Conservation (phyloP, 2,888 invertebrate genomes). For the Hyles lineata region DNA sequence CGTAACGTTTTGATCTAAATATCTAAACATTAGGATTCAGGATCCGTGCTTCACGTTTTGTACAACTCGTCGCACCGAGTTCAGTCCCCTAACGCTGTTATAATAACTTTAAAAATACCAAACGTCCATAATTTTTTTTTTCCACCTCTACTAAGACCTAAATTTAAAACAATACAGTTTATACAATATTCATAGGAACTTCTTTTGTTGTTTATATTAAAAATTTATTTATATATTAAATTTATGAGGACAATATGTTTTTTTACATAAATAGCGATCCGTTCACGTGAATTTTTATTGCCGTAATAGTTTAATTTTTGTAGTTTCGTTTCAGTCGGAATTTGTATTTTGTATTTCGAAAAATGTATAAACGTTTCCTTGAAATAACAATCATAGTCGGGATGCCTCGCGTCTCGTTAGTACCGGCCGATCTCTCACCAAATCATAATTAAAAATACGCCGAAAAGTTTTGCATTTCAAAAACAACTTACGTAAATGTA, state of each 20-base stretch:
- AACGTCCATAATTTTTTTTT: constrained; percentile 80
- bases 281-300: constrained; percentile 74
- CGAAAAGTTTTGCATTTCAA: constrained; percentile 79
- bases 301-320: constrained; percentile 57
- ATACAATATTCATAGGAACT: constrained; percentile 85
- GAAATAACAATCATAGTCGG: constrained; percentile 65
- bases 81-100: constrained; percentile 77
- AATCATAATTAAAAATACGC: constrained; percentile 63
- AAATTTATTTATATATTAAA: constrained; percentile 82
- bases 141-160: constrained; percentile 82
- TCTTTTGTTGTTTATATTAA: constrained; percentile 84
- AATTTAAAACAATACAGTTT: constrained; percentile 84
- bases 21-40: constrained; percentile 81
- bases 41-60: constrained; percentile 81
- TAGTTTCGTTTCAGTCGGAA: constrained; percentile 54
- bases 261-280: constrained; percentile 85
- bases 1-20: constrained; percentile 79
- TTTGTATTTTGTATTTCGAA: constrained; percentile 51
- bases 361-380: constrained; percentile 69
- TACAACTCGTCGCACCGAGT: constrained; percentile 74
- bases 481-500: constrained; percentile 58
- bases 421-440: constrained; percentile 71
- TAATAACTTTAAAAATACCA: constrained; percentile 80
- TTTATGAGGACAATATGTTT: constrained; percentile 75
- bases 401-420: constrained; percentile 70